Evolutionary conservation across 2,888 invertebrate genomes (phyloP).

Genomic region (Ennomos quercinarius): DNA sequence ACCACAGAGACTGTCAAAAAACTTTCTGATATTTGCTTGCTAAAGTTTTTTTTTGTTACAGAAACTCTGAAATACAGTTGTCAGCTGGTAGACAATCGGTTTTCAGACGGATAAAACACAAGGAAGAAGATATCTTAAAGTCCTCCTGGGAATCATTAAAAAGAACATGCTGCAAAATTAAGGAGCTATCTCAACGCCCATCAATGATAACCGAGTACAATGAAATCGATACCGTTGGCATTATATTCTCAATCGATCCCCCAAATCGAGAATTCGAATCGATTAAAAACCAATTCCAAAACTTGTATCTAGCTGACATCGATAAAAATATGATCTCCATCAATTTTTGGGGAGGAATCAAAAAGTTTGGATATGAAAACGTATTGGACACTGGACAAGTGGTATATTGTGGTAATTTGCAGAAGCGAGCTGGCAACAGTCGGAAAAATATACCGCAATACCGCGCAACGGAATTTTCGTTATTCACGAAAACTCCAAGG

Average conservation of each 20-base stretch:
- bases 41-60: too few relatives aligned
- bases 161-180: constrained; percentile 77
- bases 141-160: constrained; percentile 45
- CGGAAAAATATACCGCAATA: constrained; percentile 83
- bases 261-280: constrained; percentile 69
- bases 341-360: constrained; percentile 84
- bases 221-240: constrained; percentile 91
- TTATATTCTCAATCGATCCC: constrained; percentile 86
- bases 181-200: constrained; percentile 66
- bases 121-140: constrained; percentile 46
- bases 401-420: constrained; percentile 87
- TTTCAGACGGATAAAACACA: constrained; percentile 64
- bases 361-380: constrained; percentile 81
- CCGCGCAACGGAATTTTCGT: constrained; percentile 86
- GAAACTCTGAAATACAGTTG: constrained; percentile 83
- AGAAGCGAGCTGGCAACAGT: constrained; percentile 83
- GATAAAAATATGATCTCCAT: constrained; percentile 81
- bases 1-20: too few relatives aligned
- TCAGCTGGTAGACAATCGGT: constrained; percentile 81
- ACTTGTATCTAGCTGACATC: constrained; percentile 85
- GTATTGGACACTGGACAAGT: constrained; percentile 84
- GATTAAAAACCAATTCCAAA: constrained; percentile 75
- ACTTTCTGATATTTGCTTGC: too few relatives aligned
- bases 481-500: constrained; percentile 87
- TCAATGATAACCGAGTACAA: constrained; percentile 74